Base-by-base conservation (phyloP, 1,140 invertebrate genomes). In the Glossosoma conforme region DNA sequence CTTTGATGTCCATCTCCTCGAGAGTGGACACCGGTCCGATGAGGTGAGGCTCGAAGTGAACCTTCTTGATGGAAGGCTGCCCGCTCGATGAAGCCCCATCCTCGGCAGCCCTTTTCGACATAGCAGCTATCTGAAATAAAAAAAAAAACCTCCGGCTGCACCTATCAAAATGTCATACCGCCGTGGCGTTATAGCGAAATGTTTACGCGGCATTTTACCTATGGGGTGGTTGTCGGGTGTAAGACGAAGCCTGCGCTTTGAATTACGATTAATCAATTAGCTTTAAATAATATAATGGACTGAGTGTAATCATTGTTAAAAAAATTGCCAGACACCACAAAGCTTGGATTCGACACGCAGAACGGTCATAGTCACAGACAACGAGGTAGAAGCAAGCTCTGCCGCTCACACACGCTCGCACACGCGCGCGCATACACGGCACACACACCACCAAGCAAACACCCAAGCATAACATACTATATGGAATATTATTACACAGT, bases 1-100 rank as follows among this genome's bases (percentile, higher is more conserved):
- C 91, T 78, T 97, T 97, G 62, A 96, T 92, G 68, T 98, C 94
- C 84, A 98, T 90, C 74, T 97, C 94, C 70, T 98, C 94, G 15
- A 95, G 75, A 18, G 91, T 95, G 28, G 91, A 94, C 51, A 96
- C 89, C 22, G 92, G 85, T 20, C 93, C 93, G 60, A 97, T 88
- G 52, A 93, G 76, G 60, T 93, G 85, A 15, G 91, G 91, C 70
- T 97, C 92, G 74, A 95, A 94, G 61, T 93, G 89, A 58, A 95
- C 89, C 70, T 93, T 93, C 66, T 95, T 96, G 57, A 88, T 87
- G 9, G 86, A 83, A 46, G 86, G 87, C 65, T 84, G 83, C 42
- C 74, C 24, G 21, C 30, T 74, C 44, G 67, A 67, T 32, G 72
- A 71, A 62, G 69, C 76, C 55, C 76, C 77, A 54, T 80, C 80